phyloP scores from a whole-genome alignment of 2,888 invertebrate species.

The Xylota sylvarum region DNA sequence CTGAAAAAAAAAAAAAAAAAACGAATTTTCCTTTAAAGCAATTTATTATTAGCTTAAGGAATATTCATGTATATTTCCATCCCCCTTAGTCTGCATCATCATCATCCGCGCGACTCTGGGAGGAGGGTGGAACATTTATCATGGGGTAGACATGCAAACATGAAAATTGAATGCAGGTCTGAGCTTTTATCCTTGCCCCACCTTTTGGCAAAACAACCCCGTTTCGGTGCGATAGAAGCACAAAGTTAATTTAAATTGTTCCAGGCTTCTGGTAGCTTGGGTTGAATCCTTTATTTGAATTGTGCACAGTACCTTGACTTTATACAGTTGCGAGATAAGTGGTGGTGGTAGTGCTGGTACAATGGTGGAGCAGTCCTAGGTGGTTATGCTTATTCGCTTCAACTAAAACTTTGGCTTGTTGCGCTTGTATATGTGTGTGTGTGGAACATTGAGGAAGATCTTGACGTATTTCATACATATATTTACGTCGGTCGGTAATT shows the following conservation, averaged over 20 bases:
- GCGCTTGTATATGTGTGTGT: conserved; percentile 23
- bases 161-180: conserved; percentile 66
- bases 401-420: conserved; percentile 49
- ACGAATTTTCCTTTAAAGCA: conserved; percentile 36
- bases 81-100: conserved; percentile 39
- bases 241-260: conserved; percentile 60
- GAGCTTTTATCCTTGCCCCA: conserved; percentile 49
- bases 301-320: conserved; percentile 22
- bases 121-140: conserved; percentile 47
- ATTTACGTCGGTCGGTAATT: conserved; percentile 18
- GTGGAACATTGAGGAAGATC: neutral
- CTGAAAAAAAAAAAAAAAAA: neutral
- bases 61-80: conserved; percentile 53
- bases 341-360: no score
- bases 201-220: conserved; percentile 30
- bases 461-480: conserved; percentile 45
- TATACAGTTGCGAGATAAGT: conserved; percentile 15
- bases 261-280: conserved; percentile 21
- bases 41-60: conserved; percentile 66
- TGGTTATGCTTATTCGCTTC: conserved; percentile 27
- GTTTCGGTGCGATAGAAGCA: conserved; percentile 4
- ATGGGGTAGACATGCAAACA: conserved; percentile 62
- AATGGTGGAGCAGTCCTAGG: neutral
- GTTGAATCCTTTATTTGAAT: conserved; percentile 36
- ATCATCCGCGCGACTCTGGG: neutral